These are phyloP conservation scores for Ceramica pisi DNA, from an alignment of 2,888 invertebrate species.

Conservation along the genomic window DNA sequence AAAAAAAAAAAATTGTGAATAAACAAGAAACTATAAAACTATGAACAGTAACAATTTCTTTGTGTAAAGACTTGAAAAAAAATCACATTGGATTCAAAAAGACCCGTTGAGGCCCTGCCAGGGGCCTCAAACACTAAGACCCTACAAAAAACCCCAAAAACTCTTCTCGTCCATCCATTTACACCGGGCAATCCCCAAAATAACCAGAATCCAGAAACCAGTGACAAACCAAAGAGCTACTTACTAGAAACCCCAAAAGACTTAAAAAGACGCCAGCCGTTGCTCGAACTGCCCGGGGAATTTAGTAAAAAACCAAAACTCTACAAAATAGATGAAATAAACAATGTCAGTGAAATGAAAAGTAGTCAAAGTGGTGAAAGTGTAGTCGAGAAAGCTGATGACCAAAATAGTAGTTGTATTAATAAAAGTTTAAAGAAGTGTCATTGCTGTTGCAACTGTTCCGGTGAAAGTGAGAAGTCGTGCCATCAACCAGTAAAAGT, in stretches of 20 bases:
- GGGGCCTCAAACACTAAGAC: slow-evolving; percentile 76
- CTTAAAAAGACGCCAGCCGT: slow-evolving; percentile 81
- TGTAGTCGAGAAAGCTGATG: slow-evolving; percentile 24
- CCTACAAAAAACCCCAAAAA: slow-evolving; percentile 71
- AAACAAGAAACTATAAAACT: neutral
- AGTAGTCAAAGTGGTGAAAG: slow-evolving; percentile 26
- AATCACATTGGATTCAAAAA: slow-evolving; percentile 86
- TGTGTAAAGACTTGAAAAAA: slow-evolving; percentile 56
- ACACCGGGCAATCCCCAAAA: slow-evolving; percentile 38
- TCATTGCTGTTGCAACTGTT: slow-evolving; percentile 56
- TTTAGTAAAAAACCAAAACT: slow-evolving; percentile 81
- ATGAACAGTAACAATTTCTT: slow-evolving; percentile 3
- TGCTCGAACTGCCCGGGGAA: slow-evolving; percentile 81
- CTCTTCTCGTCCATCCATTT: slow-evolving; percentile 83
- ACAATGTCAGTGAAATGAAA: slow-evolving; percentile 35
- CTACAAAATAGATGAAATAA: slow-evolving; percentile 53
- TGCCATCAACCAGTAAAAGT: slow-evolving; percentile 80
- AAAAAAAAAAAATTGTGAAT: neutral
- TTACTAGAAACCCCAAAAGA: slow-evolving; percentile 84
- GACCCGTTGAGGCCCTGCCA: slow-evolving; percentile 78
- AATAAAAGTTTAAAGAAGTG: slow-evolving; percentile 64
- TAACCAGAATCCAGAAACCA: slow-evolving; percentile 41
- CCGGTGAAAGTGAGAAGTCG: slow-evolving; percentile 13
- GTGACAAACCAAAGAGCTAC: slow-evolving; percentile 75
- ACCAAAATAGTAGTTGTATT: slow-evolving; percentile 1